A percentile compares a stretch with the other conserved stretches of the same genome.
phyloP scores from a whole-genome alignment of 2,888 invertebrate genomes.

The Trisateles emortualis region DNA sequence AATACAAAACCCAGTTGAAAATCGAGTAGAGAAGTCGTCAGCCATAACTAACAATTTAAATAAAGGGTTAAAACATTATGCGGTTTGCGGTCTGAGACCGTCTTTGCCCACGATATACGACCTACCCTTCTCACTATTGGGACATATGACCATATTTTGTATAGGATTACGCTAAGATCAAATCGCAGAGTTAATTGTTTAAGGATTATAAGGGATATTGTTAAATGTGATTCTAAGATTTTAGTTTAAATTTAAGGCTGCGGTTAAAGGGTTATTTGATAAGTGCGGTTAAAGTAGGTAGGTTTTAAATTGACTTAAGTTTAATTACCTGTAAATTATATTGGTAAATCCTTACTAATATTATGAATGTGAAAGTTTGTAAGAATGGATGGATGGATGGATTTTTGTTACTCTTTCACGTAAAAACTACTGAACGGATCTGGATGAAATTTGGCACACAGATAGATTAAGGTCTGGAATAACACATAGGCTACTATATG shows the following conservation, averaged over 20 bases:
- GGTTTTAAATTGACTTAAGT: conserved; percentile 6
- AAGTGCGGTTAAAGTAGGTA: conserved; percentile 18
- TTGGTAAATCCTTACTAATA: too few relatives aligned
- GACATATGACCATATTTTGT: conserved; percentile 51
- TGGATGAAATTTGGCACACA: too few relatives aligned
- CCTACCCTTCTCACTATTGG: conserved; percentile 45
- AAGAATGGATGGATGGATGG: too few relatives aligned
- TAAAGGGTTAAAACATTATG: conserved; percentile 35
- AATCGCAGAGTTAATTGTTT: conserved; percentile 49
- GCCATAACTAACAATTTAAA: conserved; percentile 42
- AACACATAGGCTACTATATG: too few relatives aligned
- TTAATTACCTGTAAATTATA: conserved; percentile 3
- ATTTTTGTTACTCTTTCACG: too few relatives aligned
- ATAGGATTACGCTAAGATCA: conserved; percentile 51
- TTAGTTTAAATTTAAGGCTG: conserved; percentile 31
- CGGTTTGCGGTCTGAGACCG: conserved; percentile 44
- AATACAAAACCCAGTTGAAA: conserved; percentile 13
- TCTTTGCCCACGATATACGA: conserved; percentile 48
- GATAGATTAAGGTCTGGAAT: too few relatives aligned
- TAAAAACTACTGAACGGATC: too few relatives aligned
- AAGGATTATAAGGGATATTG: conserved; percentile 43
- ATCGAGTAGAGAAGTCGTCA: conserved; percentile 14
- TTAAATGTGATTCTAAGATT: conserved; percentile 35
- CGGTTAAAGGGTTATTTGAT: conserved; percentile 23
- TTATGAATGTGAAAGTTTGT: too few relatives aligned